Evolutionary conservation across 2,113 vertebrate genomes (phyloP).

Genomic region (Syngnathoides biaculeatus): DNA sequence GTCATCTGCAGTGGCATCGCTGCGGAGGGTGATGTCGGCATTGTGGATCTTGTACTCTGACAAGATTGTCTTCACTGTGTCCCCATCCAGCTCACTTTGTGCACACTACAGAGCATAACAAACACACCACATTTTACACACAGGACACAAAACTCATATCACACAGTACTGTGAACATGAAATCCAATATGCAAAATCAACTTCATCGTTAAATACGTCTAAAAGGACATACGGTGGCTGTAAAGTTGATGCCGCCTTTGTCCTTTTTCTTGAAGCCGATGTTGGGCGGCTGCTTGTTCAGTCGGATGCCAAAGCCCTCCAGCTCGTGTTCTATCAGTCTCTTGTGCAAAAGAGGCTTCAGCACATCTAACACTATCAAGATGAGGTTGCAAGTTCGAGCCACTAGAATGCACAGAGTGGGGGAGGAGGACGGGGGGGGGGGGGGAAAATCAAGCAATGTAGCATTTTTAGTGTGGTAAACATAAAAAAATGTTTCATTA

Average conservation of each 20-base stretch:
- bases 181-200: neutral
- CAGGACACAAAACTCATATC: neutral
- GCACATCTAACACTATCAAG: conserved; percentile 93
- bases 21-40: conserved; percentile 91
- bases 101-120: conserved; percentile 74
- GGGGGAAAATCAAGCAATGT: neutral
- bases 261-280: conserved; percentile 99
- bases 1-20: conserved; percentile 92
- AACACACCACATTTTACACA: neutral
- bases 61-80: conserved; percentile 95
- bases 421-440: neutral
- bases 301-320: conserved; percentile 95
- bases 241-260: conserved; percentile 99
- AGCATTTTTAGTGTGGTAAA: neutral
- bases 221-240: conserved; percentile 78
- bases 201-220: neutral
- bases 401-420: conserved; percentile 70
- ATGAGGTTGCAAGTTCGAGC: conserved; percentile 98
- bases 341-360: conserved; percentile 96
- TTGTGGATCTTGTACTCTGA: conserved; percentile 98
- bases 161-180: neutral
- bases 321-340: conserved; percentile 96
- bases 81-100: conserved; percentile 87
- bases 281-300: conserved; percentile 95
- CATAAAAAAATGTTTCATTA: too few relatives aligned